Conservation (phyloP, 2,888 invertebrate species). For the Tiphia femorata region DNA sequence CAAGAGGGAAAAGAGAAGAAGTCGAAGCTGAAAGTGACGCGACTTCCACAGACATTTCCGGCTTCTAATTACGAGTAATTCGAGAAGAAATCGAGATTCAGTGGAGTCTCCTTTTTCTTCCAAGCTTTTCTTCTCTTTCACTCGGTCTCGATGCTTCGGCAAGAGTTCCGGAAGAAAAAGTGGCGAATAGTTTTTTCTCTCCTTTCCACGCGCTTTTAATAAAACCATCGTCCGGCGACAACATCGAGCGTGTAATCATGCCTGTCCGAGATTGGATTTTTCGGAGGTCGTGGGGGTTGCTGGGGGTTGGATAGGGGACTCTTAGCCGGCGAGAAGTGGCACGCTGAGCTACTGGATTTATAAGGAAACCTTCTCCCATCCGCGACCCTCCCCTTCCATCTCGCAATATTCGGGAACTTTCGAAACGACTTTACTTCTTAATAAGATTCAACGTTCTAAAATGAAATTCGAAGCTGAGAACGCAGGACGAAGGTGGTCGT, state of each 20-base stretch:
- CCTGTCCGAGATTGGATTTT: constrained; percentile 38
- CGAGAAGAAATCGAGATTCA: too few relatives aligned
- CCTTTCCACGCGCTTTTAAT: not conserved
- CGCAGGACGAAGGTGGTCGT: constrained; percentile 27
- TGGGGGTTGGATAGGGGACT: too few relatives aligned
- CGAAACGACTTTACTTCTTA: constrained; percentile 51
- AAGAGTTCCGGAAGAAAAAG: not conserved
- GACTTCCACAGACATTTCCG: too few relatives aligned
- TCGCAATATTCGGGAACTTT: constrained; percentile 48
- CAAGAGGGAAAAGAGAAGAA: too few relatives aligned
- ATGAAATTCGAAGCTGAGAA: constrained; percentile 49
- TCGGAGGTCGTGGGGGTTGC: too few relatives aligned
- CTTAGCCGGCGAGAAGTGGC: constrained; percentile 37
- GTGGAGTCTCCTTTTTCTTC: too few relatives aligned
- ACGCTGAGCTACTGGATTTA: constrained; percentile 41
- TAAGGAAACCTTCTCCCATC: constrained; percentile 31
- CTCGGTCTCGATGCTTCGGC: too few relatives aligned
- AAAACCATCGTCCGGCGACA: constrained; percentile 12
- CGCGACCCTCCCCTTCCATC: not conserved
- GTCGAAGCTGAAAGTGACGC: too few relatives aligned
- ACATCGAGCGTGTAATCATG: constrained; percentile 38
- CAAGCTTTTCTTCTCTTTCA: too few relatives aligned
- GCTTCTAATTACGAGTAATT: too few relatives aligned
- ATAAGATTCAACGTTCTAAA: constrained; percentile 52
- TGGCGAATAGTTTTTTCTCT: not conserved